Conservation (phyloP, 2,113 vertebrate species). For the Strix uralensis region DNA sequence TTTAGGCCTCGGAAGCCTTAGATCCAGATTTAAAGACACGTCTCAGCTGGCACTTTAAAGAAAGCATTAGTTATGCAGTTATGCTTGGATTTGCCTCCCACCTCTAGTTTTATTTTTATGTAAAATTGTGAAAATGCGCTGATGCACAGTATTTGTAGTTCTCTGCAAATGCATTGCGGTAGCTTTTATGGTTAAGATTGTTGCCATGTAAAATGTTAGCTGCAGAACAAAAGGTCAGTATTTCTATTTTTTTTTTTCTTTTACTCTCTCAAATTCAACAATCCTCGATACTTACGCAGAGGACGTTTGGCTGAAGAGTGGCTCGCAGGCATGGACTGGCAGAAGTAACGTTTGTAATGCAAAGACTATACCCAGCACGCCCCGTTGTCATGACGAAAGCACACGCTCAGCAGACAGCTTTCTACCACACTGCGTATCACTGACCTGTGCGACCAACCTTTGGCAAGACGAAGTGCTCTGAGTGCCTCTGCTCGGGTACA, state of each 20-base stretch:
- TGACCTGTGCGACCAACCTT: background rate
- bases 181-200: background rate
- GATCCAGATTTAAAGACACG: background rate
- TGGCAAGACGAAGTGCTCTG: rapidly evolving
- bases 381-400: rapidly evolving
- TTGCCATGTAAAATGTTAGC: background rate
- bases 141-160: background rate
- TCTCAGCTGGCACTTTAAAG: background rate
- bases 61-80: background rate
- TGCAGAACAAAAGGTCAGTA: background rate
- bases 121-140: background rate
- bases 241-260: background rate
- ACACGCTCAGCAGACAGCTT: background rate
- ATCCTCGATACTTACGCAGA: background rate
- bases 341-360: background rate
- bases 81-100: background rate
- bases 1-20: background rate
- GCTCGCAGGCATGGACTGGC: background rate
- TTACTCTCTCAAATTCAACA: background rate
- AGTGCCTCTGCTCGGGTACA: background rate
- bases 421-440: background rate
- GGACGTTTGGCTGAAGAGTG: background rate
- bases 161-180: rapidly evolving
- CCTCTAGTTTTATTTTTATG: background rate
- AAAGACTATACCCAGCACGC: background rate